phyloP scores from a whole-genome alignment of 2,113 vertebrate species.

The Oostethus manadensis region DNA sequence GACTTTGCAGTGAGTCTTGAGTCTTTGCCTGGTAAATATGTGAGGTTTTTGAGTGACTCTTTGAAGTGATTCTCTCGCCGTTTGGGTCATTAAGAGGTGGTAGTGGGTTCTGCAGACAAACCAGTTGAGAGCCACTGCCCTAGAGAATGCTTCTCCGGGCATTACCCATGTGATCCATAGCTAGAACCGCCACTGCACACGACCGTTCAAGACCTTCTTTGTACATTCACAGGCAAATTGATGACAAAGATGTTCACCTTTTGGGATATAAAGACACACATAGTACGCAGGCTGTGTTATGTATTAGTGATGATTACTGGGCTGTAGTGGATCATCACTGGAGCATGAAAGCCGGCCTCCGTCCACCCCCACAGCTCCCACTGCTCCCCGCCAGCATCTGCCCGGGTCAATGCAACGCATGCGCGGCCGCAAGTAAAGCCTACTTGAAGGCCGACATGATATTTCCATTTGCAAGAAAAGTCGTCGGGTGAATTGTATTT shows the following conservation, averaged over 20 bases:
- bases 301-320: constrained; percentile 64
- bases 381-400: constrained; percentile 38
- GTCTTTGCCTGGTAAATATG: too few relatives aligned
- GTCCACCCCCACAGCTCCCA: constrained; percentile 56
- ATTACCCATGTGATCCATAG: not conserved
- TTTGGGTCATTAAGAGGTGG: too few relatives aligned
- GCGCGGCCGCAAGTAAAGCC: constrained; percentile 5
- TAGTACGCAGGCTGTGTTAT: constrained; percentile 36
- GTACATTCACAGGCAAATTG: constrained; percentile 23
- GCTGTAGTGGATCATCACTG: constrained; percentile 52
- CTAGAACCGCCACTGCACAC: too few relatives aligned
- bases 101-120: too few relatives aligned
- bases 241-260: constrained; percentile 21
- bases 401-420: constrained; percentile 35
- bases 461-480: constrained; percentile 39
- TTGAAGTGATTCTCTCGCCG: too few relatives aligned
- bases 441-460: constrained; percentile 36
- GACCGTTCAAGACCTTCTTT: not conserved
- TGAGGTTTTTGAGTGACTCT: too few relatives aligned
- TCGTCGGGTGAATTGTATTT: constrained; percentile 8
- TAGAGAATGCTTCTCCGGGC: too few relatives aligned
- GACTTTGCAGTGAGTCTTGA: too few relatives aligned
- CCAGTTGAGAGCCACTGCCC: too few relatives aligned
- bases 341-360: constrained; percentile 54
- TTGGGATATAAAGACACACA: constrained; percentile 8